Percentiles rank a stretch among this genome's conserved stretches.
Evolutionary conservation across 2,888 invertebrate genomes (phyloP).

Genomic region (Mythimna pallens): DNA sequence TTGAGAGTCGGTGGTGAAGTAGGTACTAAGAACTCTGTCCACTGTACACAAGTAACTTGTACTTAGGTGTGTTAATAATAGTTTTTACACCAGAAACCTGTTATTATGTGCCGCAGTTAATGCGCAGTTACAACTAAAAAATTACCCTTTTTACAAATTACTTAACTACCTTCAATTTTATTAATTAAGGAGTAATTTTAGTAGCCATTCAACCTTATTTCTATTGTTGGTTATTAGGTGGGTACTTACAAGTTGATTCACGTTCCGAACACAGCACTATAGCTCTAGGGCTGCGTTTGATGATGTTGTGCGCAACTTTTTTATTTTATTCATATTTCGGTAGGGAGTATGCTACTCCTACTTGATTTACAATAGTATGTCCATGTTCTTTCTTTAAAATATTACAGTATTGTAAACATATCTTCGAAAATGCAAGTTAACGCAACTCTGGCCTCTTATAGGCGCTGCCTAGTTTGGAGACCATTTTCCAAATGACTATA

Average conservation of each 20-base stretch:
- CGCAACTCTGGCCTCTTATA: neutral
- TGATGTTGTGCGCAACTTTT: too few relatives aligned
- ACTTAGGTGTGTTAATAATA: neutral
- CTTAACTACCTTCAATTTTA: neutral
- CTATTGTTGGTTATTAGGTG: neutral
- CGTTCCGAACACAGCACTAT: too few relatives aligned
- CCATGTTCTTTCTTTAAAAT: too few relatives aligned
- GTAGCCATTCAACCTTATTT: neutral
- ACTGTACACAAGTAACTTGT: neutral
- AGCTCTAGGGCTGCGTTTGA: too few relatives aligned
- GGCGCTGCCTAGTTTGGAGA: too few relatives aligned
- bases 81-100: neutral
- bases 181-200: neutral
- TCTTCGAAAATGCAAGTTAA: too few relatives aligned
- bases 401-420: too few relatives aligned
- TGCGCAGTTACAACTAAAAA: neutral
- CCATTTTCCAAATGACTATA: too few relatives aligned
- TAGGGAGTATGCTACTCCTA: too few relatives aligned
- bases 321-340: too few relatives aligned
- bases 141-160: slow-evolving; percentile 17
- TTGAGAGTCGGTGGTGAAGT: neutral
- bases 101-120: neutral
- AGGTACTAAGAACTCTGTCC: neutral
- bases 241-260: too few relatives aligned
- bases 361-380: too few relatives aligned